Base-by-base conservation (phyloP, 2,888 invertebrate species). In the Diabrotica balteata region DNA sequence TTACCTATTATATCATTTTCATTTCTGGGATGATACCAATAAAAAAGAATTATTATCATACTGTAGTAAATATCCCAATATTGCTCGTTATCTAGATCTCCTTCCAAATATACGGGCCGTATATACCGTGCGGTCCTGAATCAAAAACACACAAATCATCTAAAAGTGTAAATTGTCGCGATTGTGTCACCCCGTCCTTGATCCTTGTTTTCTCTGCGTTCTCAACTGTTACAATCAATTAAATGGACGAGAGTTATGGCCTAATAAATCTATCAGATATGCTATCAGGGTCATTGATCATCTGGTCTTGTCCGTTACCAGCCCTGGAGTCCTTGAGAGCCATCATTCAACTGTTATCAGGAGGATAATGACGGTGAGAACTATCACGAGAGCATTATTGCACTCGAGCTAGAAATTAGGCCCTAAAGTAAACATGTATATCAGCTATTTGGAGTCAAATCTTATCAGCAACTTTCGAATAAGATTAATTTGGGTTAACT, bases 231-330 rank as follows among this genome's bases (percentile, higher is more conserved):
- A 68, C 68, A 74, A 74, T 74, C 74, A 74, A 74, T 74, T 74
- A 72, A 67, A 69, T 62, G 59, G 68, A 62, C 58, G 67, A 70
- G 74, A 74, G 66, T 74, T 74, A 72, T 74, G 70, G 66, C 67
- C 59, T 59, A 59, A 63, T 74, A 74, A 74, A 74, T 74, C 72
- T 67, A 47, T 59, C 69, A 58, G 74, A 74, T 74, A 70, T 68
- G 70, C 71, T 70, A 66, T 67, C 70, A 52, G 59, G 54, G 51
- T 64, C 68, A 67, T 72, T 67, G 71, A 71, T 74, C 74, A 71
- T 72, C 60, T 60, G 52, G 59, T 67, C 60, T 64, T 65, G 66
- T 32, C 65, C 50, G 50, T 54, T 58, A 42, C 32, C 47, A 45
- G 32, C 54, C 59, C 58, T 53, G 44, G 49, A 58, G 61, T 61